Base-by-base conservation (phyloP, 2,797 vertebrate genomes). In the Tragelaphus eurycerus region DNA sequence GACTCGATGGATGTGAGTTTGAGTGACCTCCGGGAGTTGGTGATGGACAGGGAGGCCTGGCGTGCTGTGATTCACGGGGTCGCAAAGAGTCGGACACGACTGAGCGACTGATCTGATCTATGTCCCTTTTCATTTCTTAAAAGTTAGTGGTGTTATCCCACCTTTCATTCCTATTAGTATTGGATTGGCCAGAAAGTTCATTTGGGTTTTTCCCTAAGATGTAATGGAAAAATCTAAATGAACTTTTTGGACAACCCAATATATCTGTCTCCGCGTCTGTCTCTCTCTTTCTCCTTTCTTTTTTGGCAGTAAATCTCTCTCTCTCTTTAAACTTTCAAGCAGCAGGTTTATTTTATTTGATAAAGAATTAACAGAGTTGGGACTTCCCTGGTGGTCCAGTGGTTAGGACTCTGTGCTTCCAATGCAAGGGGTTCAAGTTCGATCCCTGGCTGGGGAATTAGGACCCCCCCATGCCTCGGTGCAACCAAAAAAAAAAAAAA, bases 301-400 rank as follows among this genome's bases (percentile, higher is more conserved):
- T 67, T 81, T 88, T 76, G 60, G 16, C 17, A 90, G 16, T 64
- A 31, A 43, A 50, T n/a, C 19, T 83, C 48, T n/a, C 57, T 15
- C n/a, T 71, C 67, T 74, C 71, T 43, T 43, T 74, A 25, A 74
- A 74, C 38, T 74, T 74, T 74, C 71, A 96, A 97, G 83, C 91
- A 94, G 94, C 7, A 50, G 95, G 96, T 98, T 95, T 97, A 96
- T 98, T 98, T 96, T 88, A 55, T 84, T 91, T 78, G 89, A 59
- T 86, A 96, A 93, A 96, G 97, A 98, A 98, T 97, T 98, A 98
- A 98, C 96, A 98, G 95, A 27, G 76, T 31, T 79, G 76, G 46
- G 76, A 78, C 76, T 78, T 11, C 8, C 46, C 76, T 50, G 27
- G 2, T 50, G 9, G 76, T 3, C 2, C 27, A 79, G 76, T 29